These are phyloP conservation scores for Idaea straminata DNA, from an alignment of 2,888 invertebrate genomes.

Conservation along the genomic window DNA sequence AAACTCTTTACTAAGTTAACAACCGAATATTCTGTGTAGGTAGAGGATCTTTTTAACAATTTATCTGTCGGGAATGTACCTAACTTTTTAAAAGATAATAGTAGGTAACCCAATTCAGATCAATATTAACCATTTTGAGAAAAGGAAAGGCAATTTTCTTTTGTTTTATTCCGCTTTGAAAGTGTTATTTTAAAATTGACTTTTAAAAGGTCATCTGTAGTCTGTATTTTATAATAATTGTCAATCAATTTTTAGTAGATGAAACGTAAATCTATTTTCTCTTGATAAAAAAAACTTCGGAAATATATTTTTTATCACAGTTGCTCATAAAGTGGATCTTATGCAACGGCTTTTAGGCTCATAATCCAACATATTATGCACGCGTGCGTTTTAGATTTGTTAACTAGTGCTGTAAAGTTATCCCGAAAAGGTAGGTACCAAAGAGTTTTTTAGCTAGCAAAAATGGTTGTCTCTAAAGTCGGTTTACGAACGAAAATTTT, in stretches of 20 bases:
- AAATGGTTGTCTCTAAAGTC: no score
- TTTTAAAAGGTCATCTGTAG: not conserved
- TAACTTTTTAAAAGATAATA: not conserved
- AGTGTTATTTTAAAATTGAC: not conserved
- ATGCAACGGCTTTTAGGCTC: no score
- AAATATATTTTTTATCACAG: no score
- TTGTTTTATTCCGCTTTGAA: conserved; percentile 2
- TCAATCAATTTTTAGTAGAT: not conserved
- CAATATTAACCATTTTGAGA: not conserved
- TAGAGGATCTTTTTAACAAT: not conserved
- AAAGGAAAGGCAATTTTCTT: conserved; percentile 2
- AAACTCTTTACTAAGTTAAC: not conserved
- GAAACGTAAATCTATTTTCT: not conserved
- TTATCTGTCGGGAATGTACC: not conserved
- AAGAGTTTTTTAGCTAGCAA: no score
- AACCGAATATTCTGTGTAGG: not conserved
- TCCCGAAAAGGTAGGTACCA: no score
- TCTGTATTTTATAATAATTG: not conserved
- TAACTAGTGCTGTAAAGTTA: no score
- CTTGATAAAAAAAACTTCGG: no score
- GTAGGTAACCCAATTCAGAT: not conserved
- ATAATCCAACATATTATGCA: no score
- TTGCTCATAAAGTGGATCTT: no score
- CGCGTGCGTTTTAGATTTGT: no score
- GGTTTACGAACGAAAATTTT: no score